Evolutionary conservation across 2,797 vertebrate genomes (phyloP), one percentile per base, ranked within the genome.

Genomic region (Aldrovandia affinis): DNA sequence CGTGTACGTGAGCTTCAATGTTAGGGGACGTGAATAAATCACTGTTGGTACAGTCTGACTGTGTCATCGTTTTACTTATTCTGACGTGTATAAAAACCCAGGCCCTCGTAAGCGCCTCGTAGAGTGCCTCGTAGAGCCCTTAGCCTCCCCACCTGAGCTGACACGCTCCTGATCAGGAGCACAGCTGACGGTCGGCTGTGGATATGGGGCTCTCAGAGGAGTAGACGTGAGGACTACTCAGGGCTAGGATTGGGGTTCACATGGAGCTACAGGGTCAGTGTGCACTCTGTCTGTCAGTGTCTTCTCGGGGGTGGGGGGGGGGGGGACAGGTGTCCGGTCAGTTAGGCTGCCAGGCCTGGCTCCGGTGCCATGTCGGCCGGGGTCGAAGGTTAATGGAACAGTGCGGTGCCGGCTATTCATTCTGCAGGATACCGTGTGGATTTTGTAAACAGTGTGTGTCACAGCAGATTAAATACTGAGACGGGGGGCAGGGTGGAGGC

Each of bases 391-490:
- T 96, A 96, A 96, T 96, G 95, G 95, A 94, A 92, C 90, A 88
- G 91, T 93, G 89, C 92, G 92, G 93, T 93, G 94, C 93, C 93
- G 88, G 88, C 89, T 91, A 86, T 93, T 92, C 93, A 93, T 93
- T 93, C 92, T 91, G 88, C 90, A 93, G 93, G 90, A 95, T 94
- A 92, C 88, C 90, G 91, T 90, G 91, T 94, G 93, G 94, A 95
- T 96, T 95, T 96, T 89, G 94, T 96, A 95, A 96, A 96, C 93
- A 96, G 92, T 92, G 91, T 91, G 92, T 96, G 96, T 96, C 96
- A 96, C 90, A 94, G 94, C 93, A 94, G 94, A 95, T 96, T 95
- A 96, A 70, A 96, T 94, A 95, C 92, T 83, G 90, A 92, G 91
- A 89, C 90, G 92, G 90, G 87, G 86, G 91, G 90, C 36, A 25